phyloP scores from a whole-genome alignment of 2,113 vertebrate species.

The Phocoena phocoena region DNA sequence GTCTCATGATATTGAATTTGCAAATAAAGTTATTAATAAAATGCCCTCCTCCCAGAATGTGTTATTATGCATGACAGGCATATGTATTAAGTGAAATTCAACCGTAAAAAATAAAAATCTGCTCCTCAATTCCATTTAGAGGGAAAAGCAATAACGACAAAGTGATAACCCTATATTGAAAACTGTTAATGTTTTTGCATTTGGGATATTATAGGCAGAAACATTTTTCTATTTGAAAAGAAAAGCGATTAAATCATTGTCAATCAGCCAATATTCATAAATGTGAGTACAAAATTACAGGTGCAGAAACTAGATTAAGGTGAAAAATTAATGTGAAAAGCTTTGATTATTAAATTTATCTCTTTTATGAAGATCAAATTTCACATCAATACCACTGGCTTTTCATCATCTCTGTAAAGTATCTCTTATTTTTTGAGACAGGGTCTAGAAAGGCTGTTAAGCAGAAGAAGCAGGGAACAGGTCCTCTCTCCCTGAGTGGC shows the following conservation, averaged over 20 bases:
- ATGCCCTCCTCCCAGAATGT: neutral
- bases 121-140: neutral
- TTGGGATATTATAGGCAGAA: neutral
- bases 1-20: neutral
- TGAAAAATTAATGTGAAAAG: neutral
- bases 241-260: neutral
- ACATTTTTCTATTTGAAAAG: neutral
- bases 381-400: neutral
- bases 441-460: neutral
- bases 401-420: neutral
- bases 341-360: neutral
- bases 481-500: neutral
- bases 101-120: neutral
- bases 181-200: neutral
- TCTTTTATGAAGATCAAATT: neutral
- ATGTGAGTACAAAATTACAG: neutral
- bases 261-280: neutral
- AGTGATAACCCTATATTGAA: neutral
- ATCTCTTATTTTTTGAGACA: neutral
- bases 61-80: neutral
- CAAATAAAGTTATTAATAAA: slow-evolving; percentile 7
- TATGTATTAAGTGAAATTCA: neutral
- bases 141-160: neutral
- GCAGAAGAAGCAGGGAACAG: neutral
- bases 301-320: neutral